Base-by-base conservation (phyloP, 35 echinoderm and acorn worm species). In the Hemicentrotus pulcherrimus region DNA sequence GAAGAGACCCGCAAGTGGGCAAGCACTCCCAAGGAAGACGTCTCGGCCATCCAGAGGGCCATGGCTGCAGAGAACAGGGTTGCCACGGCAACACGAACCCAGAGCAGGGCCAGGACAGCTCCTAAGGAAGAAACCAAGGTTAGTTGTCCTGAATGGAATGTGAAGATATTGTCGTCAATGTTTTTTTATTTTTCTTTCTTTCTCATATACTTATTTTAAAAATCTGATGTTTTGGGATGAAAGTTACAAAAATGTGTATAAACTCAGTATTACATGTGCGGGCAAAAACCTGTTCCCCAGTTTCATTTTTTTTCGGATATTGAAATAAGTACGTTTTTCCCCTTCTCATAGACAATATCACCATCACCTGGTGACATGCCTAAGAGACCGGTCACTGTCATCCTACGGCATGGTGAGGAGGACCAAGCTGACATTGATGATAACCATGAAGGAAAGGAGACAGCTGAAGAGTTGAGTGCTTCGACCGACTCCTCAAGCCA, bases 61-160 rank as follows among this genome's bases (percentile, higher is more conserved):
- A 98, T 98, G 91, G 31, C 95, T 86, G 97, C 97, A 78, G 97
- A 98, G 94, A 98, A 98, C 50, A 32, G 78, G 55, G 96, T 96
- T 35, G 86, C 96, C 4, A 92, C 47, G 28, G 92, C 88, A 60
- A 95, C 94, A 47, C 58, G 94, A 18, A 46, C 28, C 28, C 88
- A 52, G 35, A 97, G 94, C 94, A 95, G 95, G 15, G 60, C 95
- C 22, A 95, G 87, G 86, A 97, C 94, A 94, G 96, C 96, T 5
- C 95, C 96, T 46, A 47, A 32, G 13, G 88, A 90, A 90, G 88
- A 90, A 6, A 90, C 88, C 12, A 90, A 47, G 88, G 88, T 90
- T 18, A 8, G 28, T 78, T n/a, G 61, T 22, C 61, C 24, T 78
- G 28, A 3, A 78, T 41, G 50, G 50, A 55, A 55, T 55, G 2